Evolutionary conservation across 1,140 invertebrate species (phyloP).

Genomic region (Drosophila athabasca): DNA sequence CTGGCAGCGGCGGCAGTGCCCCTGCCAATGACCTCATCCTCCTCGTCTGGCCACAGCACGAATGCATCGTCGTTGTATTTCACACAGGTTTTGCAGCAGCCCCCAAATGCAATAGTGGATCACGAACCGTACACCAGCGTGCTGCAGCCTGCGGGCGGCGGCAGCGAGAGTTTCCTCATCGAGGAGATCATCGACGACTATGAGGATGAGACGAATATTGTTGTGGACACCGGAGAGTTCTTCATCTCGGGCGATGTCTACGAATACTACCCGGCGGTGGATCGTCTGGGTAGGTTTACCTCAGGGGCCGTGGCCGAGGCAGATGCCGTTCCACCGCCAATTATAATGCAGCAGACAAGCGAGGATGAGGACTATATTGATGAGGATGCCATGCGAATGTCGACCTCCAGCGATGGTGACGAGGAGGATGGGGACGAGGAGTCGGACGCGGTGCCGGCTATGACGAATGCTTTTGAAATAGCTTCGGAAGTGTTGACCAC

Average conservation of each 20-base stretch:
- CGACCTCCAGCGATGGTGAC: slow-evolving; percentile 50
- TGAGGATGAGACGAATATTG: slow-evolving; percentile 72
- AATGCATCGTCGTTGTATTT: slow-evolving; percentile 61
- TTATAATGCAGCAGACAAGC: slow-evolving; percentile 72
- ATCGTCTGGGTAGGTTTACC: slow-evolving; percentile 61
- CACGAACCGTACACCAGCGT: slow-evolving; percentile 68
- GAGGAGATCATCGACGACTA: slow-evolving; percentile 76
- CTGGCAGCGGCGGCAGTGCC: slow-evolving; percentile 69
- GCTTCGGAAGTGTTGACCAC: slow-evolving; percentile 70
- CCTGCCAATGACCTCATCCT: slow-evolving; percentile 39
- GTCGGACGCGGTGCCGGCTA: slow-evolving; percentile 22
- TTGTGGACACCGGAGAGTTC: slow-evolving; percentile 70
- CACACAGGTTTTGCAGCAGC: slow-evolving; percentile 52
- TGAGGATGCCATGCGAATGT: slow-evolving; percentile 53
- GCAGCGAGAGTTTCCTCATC: slow-evolving; percentile 73
- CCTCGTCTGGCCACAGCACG: slow-evolving; percentile 31
- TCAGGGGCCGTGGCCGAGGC: slow-evolving; percentile 59
- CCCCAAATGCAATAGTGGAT: slow-evolving; percentile 49
- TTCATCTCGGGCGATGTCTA: slow-evolving; percentile 71
- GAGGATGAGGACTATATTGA: slow-evolving; percentile 65
- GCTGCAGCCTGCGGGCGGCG: slow-evolving; percentile 49
- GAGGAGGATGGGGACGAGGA: slow-evolving; percentile 44
- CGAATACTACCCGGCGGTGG: slow-evolving; percentile 70
- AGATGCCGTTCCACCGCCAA: slow-evolving; percentile 70
- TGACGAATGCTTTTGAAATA: slow-evolving; percentile 66